phyloP scores from a whole-genome alignment of 2,113 vertebrate genomes.

The Oncorhynchus gorbuscha region DNA sequence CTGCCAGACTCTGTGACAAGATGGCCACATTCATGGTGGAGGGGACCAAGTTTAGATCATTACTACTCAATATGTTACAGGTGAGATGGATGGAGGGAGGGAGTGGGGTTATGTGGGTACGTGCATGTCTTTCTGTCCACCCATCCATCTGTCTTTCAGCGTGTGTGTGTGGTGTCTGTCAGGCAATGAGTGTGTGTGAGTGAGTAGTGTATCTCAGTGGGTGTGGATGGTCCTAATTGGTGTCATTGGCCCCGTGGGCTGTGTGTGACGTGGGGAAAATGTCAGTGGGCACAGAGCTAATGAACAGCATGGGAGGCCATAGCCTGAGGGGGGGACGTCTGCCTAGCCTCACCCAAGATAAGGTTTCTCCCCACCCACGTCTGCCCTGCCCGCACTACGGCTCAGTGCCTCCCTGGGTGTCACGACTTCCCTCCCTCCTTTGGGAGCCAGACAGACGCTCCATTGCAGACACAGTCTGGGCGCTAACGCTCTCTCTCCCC shows the following conservation, averaged over 20 bases:
- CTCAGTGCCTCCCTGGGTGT: neutral
- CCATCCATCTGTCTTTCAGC: too few relatives aligned
- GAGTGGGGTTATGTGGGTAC: neutral
- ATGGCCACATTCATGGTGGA: slow-evolving; percentile 99
- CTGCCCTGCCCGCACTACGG: neutral
- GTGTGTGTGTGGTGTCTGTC: too few relatives aligned
- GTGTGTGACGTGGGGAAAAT: slow-evolving; percentile 34
- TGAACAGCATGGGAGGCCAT: slow-evolving; percentile 24
- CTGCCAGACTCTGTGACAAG: slow-evolving; percentile 94
- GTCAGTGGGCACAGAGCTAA: slow-evolving; percentile 43
- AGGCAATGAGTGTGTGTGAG: too few relatives aligned
- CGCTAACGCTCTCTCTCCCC: slow-evolving; percentile 20
- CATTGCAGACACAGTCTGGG: slow-evolving; percentile 19
- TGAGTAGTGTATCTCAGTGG: too few relatives aligned
- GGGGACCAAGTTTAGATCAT: slow-evolving; percentile 95
- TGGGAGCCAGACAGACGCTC: slow-evolving; percentile 12
- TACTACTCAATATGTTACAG: slow-evolving; percentile 98
- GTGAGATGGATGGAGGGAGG: slow-evolving; percentile 63
- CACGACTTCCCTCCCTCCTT: slow-evolving; percentile 14
- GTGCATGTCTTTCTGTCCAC: too few relatives aligned
- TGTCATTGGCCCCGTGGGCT: neutral
- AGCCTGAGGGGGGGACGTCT: slow-evolving; percentile 8
- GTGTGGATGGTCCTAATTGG: neutral
- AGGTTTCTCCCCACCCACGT: neutral
- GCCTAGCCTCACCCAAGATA: neutral